These are phyloP conservation scores for Scytalopus superciliaris DNA, from an alignment of 2,113 vertebrate genomes.

Conservation along the genomic window DNA sequence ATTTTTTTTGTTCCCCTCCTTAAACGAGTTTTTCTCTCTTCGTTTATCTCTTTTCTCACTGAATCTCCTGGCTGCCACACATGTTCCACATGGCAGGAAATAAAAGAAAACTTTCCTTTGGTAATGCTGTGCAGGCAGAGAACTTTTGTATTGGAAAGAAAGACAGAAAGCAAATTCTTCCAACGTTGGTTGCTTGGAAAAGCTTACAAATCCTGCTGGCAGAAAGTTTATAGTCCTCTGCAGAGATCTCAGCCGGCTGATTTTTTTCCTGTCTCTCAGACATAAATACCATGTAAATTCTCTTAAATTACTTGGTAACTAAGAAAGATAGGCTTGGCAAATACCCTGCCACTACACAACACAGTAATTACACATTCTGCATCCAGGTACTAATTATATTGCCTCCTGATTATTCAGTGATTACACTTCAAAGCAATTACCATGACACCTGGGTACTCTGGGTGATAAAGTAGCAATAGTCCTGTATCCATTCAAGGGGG, in stretches of 20 bases:
- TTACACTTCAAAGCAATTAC: slow-evolving; percentile 32
- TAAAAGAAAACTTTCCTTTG: neutral
- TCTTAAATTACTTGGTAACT: slow-evolving; percentile 42
- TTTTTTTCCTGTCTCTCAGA: slow-evolving; percentile 2
- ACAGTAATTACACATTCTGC: slow-evolving; percentile 25
- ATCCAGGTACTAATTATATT: slow-evolving; percentile 54
- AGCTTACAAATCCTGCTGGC: neutral
- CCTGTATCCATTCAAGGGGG: neutral
- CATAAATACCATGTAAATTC: slow-evolving; percentile 32
- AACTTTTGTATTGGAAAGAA: neutral
- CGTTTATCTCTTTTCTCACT: neutral
- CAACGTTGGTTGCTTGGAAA: neutral
- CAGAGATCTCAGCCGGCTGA: slow-evolving; percentile 12
- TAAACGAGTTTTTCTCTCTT: neutral
- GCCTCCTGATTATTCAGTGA: slow-evolving; percentile 9
- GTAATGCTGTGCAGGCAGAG: neutral
- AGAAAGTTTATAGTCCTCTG: slow-evolving; percentile 23
- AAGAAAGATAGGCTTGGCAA: slow-evolving; percentile 12
- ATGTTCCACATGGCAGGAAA: neutral
- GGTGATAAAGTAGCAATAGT: neutral
- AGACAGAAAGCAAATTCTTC: neutral
- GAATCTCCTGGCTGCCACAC: neutral
- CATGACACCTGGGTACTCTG: neutral
- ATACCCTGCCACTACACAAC: slow-evolving; percentile 15
- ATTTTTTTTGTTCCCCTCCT: neutral